Evolutionary conservation across 2,888 invertebrate species (phyloP), one percentile per base, ranked within the genome.

Genomic region (Agrochola macilenta): DNA sequence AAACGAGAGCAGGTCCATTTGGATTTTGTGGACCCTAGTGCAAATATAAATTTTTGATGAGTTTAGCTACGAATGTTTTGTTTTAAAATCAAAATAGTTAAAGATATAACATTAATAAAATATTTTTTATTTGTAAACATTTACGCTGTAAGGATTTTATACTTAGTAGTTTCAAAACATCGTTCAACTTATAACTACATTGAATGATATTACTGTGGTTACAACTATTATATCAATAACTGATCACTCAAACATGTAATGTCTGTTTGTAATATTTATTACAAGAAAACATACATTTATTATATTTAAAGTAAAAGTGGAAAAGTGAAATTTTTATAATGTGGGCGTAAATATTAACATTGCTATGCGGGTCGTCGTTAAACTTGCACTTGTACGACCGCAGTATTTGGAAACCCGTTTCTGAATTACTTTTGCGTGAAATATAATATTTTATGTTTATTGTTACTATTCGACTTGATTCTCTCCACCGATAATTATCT

Each of bases 321-420:
- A 93, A 94, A 95, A 96, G 96, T 95, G 96, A 96, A 96, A 96
- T 94, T 93, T 93, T 92, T 93, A 93, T 94, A 92, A 94, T 93
- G 93, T 91, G 92, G 92, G 93, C 89, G 87, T 92, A 94, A 95
- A 95, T 95, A 93, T 94, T 91, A 92, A 90, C 88, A 90, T 89
- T 90, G 91, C 87, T 91, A 96, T 96, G 95, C 96, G 96, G 96
- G 96, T 92, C 92, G 91, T 89, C 89, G 88, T 90, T 90, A 90
- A 91, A 89, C 91, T 90, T 90, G 89, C 89, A 89, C 88, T 87
- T 85, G 87, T 78, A 79, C 86, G 89, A 82, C 82, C 89, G 86
- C 90, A 89, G 82, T 87, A 86, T 90, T 92, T 92, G 88, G 91
- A 92, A 94, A 94, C 93, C 87, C 76, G 93, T 93, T 93, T 91